Base-by-base conservation (phyloP, 2,888 invertebrate species). In the Brachyptera putata region DNA sequence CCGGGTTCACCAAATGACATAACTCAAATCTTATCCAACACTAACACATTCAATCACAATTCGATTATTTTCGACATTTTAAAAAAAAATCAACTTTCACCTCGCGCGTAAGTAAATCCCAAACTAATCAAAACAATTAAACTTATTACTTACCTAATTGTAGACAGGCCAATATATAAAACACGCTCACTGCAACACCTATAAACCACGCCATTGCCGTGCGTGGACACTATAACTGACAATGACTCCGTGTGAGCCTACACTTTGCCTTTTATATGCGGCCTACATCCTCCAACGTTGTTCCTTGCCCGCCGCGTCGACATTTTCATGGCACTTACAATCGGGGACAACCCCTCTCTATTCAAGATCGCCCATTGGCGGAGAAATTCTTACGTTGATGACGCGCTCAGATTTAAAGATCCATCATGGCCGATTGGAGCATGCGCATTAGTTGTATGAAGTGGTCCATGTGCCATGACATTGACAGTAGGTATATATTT, bases 191-290 rank as follows among this genome's bases (percentile, higher is more conserved):
- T 18, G 25, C 41, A 41, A 56, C 59, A 25, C 16, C 49, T 26
- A 59, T 57, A 50, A 62, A 62, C 64, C 60, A 60, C 63, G 63
- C 57, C 64, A 63, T 64, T n/a, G 36, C 55, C 58, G 24, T 50
- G 43, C 43, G 60, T 57, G 58, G 61, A 59, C 58, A 61, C 61
- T 41, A n/a, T 30, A 50, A 49, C 58, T 21, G 34, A 39, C 37
- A 61, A 58, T 61, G 61, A 57, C 61, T 58, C 43, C 53, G 61
- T 53, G 34, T 41, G 58, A 25, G 61, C 39, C 25, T 58, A 41
- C 50, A 16, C 55, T 55, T 26, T 53, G 53, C 58, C 53, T 61
- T 61, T 50, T 61, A 61, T 61, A 61, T 58, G 50, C 61, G 61
- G 58, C 61, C 61, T 61, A 61, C 58, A 61, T 61, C 61, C 61